A percentile compares a stretch with the other conserved stretches of the same genome.
phyloP scores from a whole-genome alignment of 2,797 vertebrate genomes.

The Diplodus puntazzo region DNA sequence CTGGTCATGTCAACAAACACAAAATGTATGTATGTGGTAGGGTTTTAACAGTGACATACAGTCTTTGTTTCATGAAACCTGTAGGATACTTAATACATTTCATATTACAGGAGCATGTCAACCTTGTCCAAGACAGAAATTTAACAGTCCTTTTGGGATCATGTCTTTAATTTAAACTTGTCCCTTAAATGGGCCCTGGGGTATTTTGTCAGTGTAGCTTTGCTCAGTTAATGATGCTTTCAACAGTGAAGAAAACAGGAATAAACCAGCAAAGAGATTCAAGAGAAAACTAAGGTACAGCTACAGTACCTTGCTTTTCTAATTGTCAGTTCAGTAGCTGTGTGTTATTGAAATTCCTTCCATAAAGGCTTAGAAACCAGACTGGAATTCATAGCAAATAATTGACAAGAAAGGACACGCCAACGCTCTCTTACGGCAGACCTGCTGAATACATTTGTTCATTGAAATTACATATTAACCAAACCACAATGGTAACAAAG shows the following conservation, averaged over 20 bases:
- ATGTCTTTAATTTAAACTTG: background rate
- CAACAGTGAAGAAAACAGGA: background rate
- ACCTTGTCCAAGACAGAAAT: background rate
- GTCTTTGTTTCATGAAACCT: conserved; percentile 1
- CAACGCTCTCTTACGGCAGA: conserved; percentile 16
- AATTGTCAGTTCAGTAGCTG: background rate
- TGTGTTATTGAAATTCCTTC: conserved; percentile 19
- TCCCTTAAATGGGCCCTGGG: background rate
- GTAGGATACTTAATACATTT: background rate
- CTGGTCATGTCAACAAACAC: conserved; percentile 55
- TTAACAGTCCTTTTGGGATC: background rate
- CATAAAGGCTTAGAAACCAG: conserved; percentile 22
- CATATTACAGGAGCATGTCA: background rate
- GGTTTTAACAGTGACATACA: background rate
- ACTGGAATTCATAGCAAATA: conserved; percentile 75
- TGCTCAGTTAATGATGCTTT: background rate
- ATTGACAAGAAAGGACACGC: conserved; percentile 58
- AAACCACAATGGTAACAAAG: conserved; percentile 53
- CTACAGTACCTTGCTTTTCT: background rate
- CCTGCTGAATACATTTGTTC: conserved; percentile 44
- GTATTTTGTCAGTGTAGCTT: background rate
- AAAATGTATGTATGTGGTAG: conserved; percentile 2
- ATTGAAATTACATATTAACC: conserved; percentile 79
- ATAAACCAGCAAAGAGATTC: background rate
- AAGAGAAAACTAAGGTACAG: background rate